Percentiles rank a stretch among this genome's conserved stretches.
These are phyloP conservation scores for Erynnis tages DNA, from an alignment of 2,888 invertebrate species.

Conservation along the genomic window DNA sequence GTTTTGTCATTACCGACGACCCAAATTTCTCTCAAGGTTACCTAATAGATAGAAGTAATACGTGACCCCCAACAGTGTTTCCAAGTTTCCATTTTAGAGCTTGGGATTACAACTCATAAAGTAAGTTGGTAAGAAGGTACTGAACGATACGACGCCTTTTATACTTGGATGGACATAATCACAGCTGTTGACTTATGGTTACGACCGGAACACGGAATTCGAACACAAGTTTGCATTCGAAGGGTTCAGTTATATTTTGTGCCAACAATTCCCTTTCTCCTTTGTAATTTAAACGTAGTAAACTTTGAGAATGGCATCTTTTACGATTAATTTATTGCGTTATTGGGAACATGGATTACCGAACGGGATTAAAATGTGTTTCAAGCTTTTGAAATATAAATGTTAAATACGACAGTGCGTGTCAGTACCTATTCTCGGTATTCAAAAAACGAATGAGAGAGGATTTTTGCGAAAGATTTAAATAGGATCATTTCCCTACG, in stretches of 20 bases:
- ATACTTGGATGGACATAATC: constrained; percentile 7
- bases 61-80: neutral
- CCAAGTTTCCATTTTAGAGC: neutral
- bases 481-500: too few species aligned
- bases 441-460: too few species aligned
- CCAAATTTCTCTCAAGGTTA: constrained; percentile 26
- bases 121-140: neutral
- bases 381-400: too few species aligned
- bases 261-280: neutral
- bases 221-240: constrained; percentile 13
- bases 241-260: neutral
- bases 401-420: too few species aligned
- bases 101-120: neutral
- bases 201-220: constrained; percentile 13
- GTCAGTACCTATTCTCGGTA: too few species aligned
- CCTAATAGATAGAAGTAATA: constrained; percentile 16
- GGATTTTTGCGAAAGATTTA: too few species aligned
- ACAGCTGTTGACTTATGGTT: constrained; percentile 12
- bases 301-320: constrained; percentile 1
- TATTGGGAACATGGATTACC: neutral
- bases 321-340: neutral
- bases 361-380: neutral
- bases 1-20: constrained; percentile 25
- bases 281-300: constrained; percentile 1
- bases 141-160: constrained; percentile 5